phyloP scores from a whole-genome alignment of 2,888 invertebrate genomes.

The Meteorus cinctellus region DNA sequence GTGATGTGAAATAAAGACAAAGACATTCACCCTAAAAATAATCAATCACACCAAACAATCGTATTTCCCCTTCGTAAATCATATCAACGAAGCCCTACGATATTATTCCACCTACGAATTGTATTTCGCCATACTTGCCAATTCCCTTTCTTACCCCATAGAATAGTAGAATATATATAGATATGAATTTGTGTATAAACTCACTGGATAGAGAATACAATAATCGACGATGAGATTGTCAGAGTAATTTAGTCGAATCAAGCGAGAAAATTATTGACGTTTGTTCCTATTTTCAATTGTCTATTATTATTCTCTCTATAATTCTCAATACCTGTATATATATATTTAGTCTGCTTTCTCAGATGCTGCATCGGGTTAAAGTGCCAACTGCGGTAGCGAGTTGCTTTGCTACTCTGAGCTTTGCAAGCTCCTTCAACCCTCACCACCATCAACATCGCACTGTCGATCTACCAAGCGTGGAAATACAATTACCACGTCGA shows the following conservation, averaged over 20 bases:
- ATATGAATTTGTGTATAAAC: background rate
- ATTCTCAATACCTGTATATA: constrained; percentile 13
- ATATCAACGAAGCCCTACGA: background rate
- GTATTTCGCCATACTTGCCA: background rate
- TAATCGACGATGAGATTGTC: constrained; percentile 21
- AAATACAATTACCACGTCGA: constrained; percentile 71
- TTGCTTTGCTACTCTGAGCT: constrained; percentile 30
- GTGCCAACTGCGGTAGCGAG: constrained; percentile 1
- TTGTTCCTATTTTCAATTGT: constrained; percentile 34
- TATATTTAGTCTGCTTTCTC: background rate
- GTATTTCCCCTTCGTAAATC: background rate
- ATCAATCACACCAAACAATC: background rate
- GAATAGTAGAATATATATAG: background rate
- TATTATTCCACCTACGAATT: constrained; percentile 4
- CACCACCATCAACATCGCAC: background rate
- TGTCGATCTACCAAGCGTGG: constrained; percentile 62
- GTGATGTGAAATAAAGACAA: too few species aligned
- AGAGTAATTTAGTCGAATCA: constrained; percentile 25
- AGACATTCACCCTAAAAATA: background rate
- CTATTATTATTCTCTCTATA: background rate
- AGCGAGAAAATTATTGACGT: constrained; percentile 39
- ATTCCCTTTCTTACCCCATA: background rate
- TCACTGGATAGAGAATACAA: background rate
- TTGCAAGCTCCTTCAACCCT: constrained; percentile 16
- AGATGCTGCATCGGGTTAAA: background rate